Percentiles rank a stretch among this genome's conserved stretches.
phyloP scores from a whole-genome alignment of 2,888 invertebrate genomes.

The Dichetophora obliterata region DNA sequence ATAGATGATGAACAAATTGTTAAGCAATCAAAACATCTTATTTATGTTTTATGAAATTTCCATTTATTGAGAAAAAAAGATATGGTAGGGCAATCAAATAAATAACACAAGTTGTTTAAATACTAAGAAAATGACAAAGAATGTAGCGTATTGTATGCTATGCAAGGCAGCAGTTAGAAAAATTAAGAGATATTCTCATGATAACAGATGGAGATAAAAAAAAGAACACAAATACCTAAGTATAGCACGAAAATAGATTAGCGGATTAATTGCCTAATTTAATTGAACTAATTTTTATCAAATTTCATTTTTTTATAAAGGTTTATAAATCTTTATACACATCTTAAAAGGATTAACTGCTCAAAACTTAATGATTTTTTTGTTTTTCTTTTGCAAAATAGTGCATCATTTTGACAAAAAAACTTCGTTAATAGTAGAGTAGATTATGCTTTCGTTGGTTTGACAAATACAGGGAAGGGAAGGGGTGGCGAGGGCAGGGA shows the following conservation, averaged over 20 bases:
- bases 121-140: conserved; percentile 42
- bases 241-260: not conserved
- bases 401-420: not conserved
- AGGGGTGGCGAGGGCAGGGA: not conserved
- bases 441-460: conserved; percentile 28
- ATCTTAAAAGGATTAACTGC: too few species aligned
- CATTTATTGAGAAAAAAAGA: conserved; percentile 23
- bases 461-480: not conserved
- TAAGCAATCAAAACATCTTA: too few species aligned
- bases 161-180: too few species aligned
- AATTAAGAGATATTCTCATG: too few species aligned
- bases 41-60: not conserved
- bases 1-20: not conserved
- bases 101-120: conserved; percentile 28
- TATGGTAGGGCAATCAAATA: not conserved
- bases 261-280: not conserved
- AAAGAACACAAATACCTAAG: not conserved
- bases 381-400: not conserved
- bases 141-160: too few species aligned
- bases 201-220: not conserved
- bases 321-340: too few species aligned
- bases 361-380: too few species aligned
- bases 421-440: not conserved
- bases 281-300: not conserved
- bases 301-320: too few species aligned